Percentiles rank a stretch among this genome's conserved stretches.
Evolutionary conservation across 2,797 vertebrate genomes (phyloP).

Genomic region (Mionectes olivaceus): DNA sequence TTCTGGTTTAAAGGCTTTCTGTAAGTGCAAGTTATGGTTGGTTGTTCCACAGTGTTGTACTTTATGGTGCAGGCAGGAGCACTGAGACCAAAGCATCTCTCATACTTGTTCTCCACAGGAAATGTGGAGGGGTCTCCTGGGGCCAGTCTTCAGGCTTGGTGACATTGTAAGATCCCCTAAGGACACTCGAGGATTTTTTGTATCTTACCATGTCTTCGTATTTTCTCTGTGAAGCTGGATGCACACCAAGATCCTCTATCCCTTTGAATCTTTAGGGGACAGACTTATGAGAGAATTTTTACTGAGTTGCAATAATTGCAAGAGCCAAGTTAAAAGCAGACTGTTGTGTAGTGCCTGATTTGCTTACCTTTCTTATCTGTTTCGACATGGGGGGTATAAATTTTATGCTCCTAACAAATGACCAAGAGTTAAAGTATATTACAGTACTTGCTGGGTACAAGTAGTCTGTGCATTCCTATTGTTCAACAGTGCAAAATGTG

Average conservation of each 20-base stretch:
- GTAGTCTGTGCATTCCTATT: background rate
- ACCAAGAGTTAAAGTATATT: background rate
- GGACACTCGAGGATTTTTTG: background rate
- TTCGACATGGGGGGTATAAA: background rate
- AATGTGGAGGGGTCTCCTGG: background rate
- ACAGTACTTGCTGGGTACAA: background rate
- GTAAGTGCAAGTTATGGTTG: background rate
- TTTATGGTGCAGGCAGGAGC: background rate
- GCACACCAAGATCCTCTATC: background rate
- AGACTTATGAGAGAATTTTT: background rate
- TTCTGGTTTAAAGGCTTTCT: background rate
- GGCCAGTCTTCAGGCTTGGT: background rate
- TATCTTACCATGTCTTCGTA: background rate
- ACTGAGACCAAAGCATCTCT: background rate
- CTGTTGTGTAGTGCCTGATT: background rate
- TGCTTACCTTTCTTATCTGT: background rate
- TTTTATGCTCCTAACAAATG: background rate
- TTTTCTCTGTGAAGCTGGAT: background rate
- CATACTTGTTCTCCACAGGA: background rate
- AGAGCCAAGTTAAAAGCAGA: background rate
- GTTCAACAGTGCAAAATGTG: background rate
- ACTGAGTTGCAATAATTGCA: background rate
- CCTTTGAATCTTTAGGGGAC: background rate
- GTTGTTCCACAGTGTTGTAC: accelerated
- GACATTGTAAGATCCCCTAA: background rate